phyloP scores from a whole-genome alignment of 2,797 vertebrate genomes.

The Mionectes olivaceus region DNA sequence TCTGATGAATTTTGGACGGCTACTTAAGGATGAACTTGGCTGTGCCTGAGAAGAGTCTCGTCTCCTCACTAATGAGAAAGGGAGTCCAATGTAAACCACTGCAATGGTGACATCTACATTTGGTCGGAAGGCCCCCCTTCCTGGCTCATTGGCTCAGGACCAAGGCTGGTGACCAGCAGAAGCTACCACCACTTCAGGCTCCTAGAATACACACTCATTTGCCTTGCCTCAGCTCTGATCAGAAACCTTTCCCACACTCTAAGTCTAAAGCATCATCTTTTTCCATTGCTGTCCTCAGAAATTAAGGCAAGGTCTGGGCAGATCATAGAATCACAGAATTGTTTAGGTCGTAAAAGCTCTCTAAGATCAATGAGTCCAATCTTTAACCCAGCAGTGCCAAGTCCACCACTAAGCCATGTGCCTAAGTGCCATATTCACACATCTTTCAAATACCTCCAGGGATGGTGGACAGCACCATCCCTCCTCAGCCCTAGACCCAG shows the following conservation, averaged over 20 bases:
- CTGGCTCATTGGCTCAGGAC: neutral
- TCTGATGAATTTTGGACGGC: neutral
- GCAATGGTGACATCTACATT: neutral
- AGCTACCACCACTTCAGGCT: neutral
- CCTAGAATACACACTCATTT: neutral
- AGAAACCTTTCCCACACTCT: neutral
- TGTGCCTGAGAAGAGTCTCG: neutral
- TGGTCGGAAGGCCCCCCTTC: neutral
- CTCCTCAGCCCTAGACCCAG: neutral
- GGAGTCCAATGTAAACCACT: neutral
- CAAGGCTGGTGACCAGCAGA: neutral
- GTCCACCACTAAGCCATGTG: neutral
- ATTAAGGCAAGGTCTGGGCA: neutral
- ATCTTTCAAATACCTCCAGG: neutral
- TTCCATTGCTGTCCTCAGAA: neutral
- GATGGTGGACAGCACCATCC: neutral
- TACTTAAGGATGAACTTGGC: neutral
- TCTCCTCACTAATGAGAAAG: neutral
- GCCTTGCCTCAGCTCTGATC: neutral
- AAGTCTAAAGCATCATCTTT: neutral
- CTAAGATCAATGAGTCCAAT: accelerated
- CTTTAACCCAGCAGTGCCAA: neutral
- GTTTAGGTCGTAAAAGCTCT: neutral
- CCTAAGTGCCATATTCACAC: neutral
- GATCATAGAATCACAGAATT: neutral